A percentile compares a stretch with the other conserved stretches of the same genome.
Conservation (phyloP, 1,140 invertebrate species). For the Caenorhabditis inopinata region DNA sequence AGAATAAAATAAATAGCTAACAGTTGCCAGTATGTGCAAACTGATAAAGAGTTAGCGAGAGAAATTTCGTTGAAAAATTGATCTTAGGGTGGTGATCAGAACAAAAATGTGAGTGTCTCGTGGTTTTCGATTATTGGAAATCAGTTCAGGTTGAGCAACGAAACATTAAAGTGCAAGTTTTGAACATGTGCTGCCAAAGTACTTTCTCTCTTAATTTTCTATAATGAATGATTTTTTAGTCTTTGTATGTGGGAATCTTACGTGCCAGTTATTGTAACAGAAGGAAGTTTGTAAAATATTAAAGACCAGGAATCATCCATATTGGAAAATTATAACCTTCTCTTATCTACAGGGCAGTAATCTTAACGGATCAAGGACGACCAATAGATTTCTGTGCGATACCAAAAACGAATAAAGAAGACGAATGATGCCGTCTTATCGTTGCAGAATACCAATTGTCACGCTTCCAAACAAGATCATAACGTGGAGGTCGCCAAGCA, state of each 20-base stretch:
- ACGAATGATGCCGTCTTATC: background rate
- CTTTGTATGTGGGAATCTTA: background rate
- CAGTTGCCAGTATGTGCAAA: background rate
- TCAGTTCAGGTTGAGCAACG: background rate
- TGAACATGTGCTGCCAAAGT: background rate
- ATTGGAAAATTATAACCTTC: too few species aligned
- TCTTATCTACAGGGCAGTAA: background rate
- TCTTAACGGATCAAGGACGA: slow-evolving; percentile 14
- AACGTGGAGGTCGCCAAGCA: slow-evolving; percentile 2
- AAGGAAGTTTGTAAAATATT: background rate
- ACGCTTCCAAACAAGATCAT: slow-evolving; percentile 17
- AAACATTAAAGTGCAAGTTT: background rate
- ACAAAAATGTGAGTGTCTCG: background rate
- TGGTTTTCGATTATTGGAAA: background rate
- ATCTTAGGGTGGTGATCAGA: background rate
- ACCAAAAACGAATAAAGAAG: background rate
- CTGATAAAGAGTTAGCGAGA: background rate
- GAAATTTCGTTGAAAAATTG: background rate
- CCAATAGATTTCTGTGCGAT: background rate
- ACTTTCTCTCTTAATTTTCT: background rate
- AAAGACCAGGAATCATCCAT: too few species aligned
- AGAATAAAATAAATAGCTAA: background rate
- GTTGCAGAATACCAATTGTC: background rate
- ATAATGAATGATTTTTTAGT: background rate
- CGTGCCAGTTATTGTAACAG: too few species aligned